Evolutionary conservation across 2,113 vertebrate species (phyloP).

Genomic region (Barbus barbus): DNA sequence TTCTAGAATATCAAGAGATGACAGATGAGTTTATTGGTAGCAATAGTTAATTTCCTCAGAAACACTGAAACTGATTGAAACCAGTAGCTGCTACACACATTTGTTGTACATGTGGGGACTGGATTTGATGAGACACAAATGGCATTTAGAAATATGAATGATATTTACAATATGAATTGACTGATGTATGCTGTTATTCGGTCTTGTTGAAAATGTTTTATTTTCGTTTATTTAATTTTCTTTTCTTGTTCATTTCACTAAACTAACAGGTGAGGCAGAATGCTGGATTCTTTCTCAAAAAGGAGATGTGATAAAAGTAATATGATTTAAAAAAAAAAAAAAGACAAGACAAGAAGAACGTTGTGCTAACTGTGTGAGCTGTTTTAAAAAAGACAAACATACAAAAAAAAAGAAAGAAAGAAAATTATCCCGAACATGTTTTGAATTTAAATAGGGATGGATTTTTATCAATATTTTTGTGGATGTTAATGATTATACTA

Average conservation of each 20-base stretch:
- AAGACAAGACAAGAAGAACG: slow-evolving; percentile 46
- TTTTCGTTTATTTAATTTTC: slow-evolving; percentile 50
- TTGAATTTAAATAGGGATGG: slow-evolving; percentile 72
- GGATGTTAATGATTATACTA: slow-evolving; percentile 75
- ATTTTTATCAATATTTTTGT: slow-evolving; percentile 81
- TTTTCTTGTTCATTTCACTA: slow-evolving; percentile 67
- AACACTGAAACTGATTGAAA: slow-evolving; percentile 89
- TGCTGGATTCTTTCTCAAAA: slow-evolving; percentile 82
- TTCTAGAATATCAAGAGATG: slow-evolving; percentile 23
- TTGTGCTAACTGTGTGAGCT: slow-evolving; percentile 71
- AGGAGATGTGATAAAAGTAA: slow-evolving; percentile 75
- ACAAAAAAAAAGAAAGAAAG: slow-evolving; percentile 46
- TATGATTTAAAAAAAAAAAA: slow-evolving; percentile 56
- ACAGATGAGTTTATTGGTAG: slow-evolving; percentile 55
- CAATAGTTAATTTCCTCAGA: slow-evolving; percentile 71
- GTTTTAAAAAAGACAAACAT: slow-evolving; percentile 51
- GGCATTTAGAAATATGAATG: slow-evolving; percentile 68
- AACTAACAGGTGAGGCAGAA: slow-evolving; percentile 81
- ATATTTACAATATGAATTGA: too few relatives aligned
- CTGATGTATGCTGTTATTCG: slow-evolving; percentile 70
- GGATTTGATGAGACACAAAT: slow-evolving; percentile 78
- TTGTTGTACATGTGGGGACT: slow-evolving; percentile 82
- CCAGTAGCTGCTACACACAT: slow-evolving; percentile 73
- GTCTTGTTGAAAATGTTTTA: slow-evolving; percentile 47
- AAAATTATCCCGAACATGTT: slow-evolving; percentile 66